Conservation (phyloP, 2,888 invertebrate genomes). For the Hypercompe scribonia region DNA sequence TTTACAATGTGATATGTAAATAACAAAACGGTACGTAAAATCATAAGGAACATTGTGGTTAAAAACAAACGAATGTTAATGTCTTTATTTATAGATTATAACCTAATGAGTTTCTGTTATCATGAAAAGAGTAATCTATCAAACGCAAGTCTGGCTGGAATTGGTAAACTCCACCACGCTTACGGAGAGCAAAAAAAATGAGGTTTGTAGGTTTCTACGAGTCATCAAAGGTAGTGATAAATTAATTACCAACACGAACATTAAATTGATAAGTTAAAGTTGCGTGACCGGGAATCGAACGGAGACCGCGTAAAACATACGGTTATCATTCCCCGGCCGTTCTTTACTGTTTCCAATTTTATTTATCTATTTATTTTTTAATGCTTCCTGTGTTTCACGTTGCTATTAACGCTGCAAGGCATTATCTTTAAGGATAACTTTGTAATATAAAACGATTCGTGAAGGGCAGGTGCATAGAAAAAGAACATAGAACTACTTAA, state of each 20-base stretch:
- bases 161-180: neutral
- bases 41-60: neutral
- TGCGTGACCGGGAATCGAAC: neutral
- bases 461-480: neutral
- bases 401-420: neutral
- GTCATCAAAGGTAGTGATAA: neutral
- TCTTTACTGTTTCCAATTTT: neutral
- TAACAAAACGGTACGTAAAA: neutral
- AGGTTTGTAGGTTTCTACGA: neutral
- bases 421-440: neutral
- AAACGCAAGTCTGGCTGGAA: neutral
- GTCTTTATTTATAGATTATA: neutral
- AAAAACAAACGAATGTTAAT: neutral
- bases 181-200: neutral
- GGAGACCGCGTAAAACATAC: neutral
- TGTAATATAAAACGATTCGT: neutral
- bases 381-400: neutral
- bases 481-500: neutral
- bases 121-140: neutral
- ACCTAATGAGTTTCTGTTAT: neutral
- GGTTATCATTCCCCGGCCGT: neutral
- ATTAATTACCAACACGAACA: neutral
- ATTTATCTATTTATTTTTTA: neutral
- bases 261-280: neutral
- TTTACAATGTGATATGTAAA: too few species aligned